Evolutionary conservation across 2,113 vertebrate genomes (phyloP).

Genomic region (Myanophis thanlyinensis): DNA sequence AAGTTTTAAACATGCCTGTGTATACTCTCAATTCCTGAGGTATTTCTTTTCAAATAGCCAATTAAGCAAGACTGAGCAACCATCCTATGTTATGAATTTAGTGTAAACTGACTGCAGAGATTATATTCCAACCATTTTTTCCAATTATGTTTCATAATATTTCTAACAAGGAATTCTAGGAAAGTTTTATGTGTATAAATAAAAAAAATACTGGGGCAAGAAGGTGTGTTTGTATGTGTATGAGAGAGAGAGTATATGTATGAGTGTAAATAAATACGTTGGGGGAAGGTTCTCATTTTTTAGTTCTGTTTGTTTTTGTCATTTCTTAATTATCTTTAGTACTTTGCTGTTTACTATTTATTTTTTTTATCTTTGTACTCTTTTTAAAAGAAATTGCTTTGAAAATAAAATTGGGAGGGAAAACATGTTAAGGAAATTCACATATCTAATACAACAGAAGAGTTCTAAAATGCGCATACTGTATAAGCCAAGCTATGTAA

Average conservation of each 20-base stretch:
- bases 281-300: neutral
- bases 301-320: neutral
- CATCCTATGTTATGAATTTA: neutral
- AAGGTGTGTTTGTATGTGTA: too few species aligned
- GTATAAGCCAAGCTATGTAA: neutral
- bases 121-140: constrained; percentile 5
- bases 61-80: constrained; percentile 2
- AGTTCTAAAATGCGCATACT: neutral
- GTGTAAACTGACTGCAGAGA: neutral
- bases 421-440: neutral
- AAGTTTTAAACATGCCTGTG: neutral
- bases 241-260: too few species aligned
- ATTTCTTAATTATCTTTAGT: neutral
- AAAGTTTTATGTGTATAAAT: neutral
- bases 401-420: neutral
- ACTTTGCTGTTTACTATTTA: neutral
- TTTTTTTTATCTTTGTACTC: neutral
- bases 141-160: neutral
- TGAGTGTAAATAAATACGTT: neutral
- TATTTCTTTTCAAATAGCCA: rapidly evolving
- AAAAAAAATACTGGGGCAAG: neutral
- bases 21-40: neutral
- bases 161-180: neutral
- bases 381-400: neutral
- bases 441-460: neutral